Evolutionary conservation across 2,113 vertebrate species (phyloP).

Genomic region (Coracopsis vasa): DNA sequence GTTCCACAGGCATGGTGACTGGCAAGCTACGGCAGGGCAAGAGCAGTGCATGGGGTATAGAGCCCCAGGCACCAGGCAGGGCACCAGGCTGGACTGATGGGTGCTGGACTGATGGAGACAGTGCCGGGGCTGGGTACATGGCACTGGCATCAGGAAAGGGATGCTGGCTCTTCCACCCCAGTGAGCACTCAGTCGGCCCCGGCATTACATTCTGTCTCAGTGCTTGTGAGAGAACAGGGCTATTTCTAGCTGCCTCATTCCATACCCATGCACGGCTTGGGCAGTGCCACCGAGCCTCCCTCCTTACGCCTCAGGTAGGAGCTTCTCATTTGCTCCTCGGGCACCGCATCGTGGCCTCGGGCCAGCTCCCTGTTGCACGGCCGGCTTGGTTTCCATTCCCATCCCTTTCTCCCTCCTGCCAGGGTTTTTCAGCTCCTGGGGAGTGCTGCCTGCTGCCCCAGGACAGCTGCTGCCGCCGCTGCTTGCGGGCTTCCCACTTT

Average conservation of each 20-base stretch:
- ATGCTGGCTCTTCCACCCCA: not conserved
- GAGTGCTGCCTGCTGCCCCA: not conserved
- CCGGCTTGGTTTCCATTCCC: not conserved
- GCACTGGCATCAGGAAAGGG: not conserved
- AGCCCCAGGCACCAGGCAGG: not conserved
- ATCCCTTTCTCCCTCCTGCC: not conserved
- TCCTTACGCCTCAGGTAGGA: not conserved
- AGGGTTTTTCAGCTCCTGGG: not conserved
- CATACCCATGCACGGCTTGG: accelerated
- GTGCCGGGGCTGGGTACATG: not conserved
- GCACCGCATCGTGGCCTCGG: slow-evolving; percentile 47
- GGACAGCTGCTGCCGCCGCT: accelerated
- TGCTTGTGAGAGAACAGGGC: not conserved
- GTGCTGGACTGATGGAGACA: not conserved
- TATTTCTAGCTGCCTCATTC: not conserved
- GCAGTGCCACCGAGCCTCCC: not conserved
- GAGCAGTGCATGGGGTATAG: not conserved
- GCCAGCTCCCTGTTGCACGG: slow-evolving; percentile 17
- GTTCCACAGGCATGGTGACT: not conserved
- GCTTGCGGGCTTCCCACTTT: not conserved
- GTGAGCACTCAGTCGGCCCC: accelerated
- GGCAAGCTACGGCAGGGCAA: not conserved
- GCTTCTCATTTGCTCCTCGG: slow-evolving; percentile 52
- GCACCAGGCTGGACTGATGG: not conserved
- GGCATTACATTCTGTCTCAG: accelerated